A percentile compares a stretch with the other conserved stretches of the same genome.
phyloP scores from a whole-genome alignment of 2,113 vertebrate species.

The Sclerurus mexicanus region DNA sequence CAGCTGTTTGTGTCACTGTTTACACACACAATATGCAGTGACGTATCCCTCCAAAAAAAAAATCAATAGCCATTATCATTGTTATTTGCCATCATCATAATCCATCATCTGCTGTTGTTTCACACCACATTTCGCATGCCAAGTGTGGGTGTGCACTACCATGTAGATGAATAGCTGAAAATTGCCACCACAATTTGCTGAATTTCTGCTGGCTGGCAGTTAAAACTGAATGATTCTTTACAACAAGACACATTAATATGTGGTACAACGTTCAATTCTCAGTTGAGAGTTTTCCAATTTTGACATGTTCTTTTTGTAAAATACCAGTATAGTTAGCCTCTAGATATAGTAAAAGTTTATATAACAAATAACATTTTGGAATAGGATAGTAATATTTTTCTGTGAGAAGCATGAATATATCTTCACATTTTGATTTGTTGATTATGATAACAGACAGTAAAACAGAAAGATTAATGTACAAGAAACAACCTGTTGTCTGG shows the following conservation, averaged over 20 bases:
- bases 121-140: slow-evolving; percentile 26
- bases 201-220: neutral
- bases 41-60: neutral
- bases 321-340: neutral
- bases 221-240: neutral
- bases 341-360: neutral
- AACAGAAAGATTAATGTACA: neutral
- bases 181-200: slow-evolving; percentile 9
- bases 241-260: neutral
- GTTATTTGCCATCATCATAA: slow-evolving; percentile 60
- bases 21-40: neutral
- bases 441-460: neutral
- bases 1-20: slow-evolving; percentile 31
- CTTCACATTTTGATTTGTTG: neutral
- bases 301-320: neutral
- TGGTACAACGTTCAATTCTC: neutral
- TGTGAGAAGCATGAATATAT: neutral
- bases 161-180: slow-evolving; percentile 47
- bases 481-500: neutral
- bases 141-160: neutral
- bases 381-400: neutral
- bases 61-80: slow-evolving; percentile 62
- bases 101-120: slow-evolving; percentile 53
- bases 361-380: neutral
- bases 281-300: neutral